A percentile compares a stretch with the other conserved stretches of the same genome.
Conservation (phyloP, 2,113 vertebrate genomes). For the Otis tarda region DNA sequence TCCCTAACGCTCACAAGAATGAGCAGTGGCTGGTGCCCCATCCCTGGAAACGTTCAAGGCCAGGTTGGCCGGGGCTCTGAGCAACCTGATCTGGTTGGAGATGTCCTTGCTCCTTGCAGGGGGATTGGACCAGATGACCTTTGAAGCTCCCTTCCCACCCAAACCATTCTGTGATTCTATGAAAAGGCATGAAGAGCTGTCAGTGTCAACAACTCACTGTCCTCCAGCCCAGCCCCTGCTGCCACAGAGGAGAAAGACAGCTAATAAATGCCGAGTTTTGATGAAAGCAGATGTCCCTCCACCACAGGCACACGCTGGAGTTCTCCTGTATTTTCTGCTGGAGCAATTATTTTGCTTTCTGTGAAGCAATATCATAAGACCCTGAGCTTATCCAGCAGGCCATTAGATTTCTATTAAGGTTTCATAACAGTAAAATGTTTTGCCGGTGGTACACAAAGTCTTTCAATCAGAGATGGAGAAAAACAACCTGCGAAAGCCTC, state of each 20-base stretch:
- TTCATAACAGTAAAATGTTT: background rate
- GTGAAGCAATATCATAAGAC: background rate
- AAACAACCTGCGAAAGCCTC: constrained; percentile 44
- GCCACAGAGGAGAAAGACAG: background rate
- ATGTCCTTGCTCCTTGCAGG: no score
- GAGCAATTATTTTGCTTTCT: background rate
- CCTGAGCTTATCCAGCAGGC: background rate
- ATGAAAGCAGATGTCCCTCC: background rate
- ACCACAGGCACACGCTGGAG: background rate
- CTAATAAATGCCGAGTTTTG: background rate
- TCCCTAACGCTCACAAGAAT: background rate
- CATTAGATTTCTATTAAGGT: background rate
- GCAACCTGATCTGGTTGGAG: no score
- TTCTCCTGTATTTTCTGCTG: background rate
- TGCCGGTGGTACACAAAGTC: background rate
- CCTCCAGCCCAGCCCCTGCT: background rate
- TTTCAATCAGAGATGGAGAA: background rate
- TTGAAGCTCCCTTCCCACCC: no score
- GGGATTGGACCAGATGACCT: no score
- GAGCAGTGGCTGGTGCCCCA: no score
- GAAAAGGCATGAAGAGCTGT: background rate
- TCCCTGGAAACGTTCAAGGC: no score
- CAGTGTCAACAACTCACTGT: background rate
- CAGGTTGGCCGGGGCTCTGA: no score
- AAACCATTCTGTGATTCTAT: no score